Evolutionary conservation across 2,113 vertebrate species (phyloP), one percentile per base, ranked within the genome.

Genomic region (Seriola dumerili): DNA sequence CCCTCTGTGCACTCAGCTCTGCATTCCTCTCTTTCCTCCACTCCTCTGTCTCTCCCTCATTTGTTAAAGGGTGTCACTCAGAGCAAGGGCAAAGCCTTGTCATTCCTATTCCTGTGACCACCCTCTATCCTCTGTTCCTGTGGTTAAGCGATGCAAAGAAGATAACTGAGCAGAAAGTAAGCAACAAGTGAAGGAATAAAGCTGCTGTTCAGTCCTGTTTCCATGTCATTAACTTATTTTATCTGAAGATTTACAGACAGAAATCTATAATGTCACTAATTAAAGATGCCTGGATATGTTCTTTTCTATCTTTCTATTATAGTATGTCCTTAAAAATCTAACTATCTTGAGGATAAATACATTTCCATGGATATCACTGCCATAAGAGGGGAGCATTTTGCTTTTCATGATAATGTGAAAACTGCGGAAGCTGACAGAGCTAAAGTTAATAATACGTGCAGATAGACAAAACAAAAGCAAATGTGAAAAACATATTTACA

Each of bases 61-160:
- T 91, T 88, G 71, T 86, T 88, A 85, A 84, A 89, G 79, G 78
- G 66, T 90, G 78, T 85, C 83, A 85, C 80, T 72, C 50, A 85
- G 76, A 64, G 68, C 84, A 93, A 92, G 92, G 90, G 83, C 87
- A 90, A 91, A 92, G 75, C 40, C 85, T 72, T 48, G 46, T 44
- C 48, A 67, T 85, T 72, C 48, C 78, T 63, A 6, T 72, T 76
- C 40, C 16, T 76, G 46, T 46, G 71, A 62, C 72, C 81, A 80
- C 55, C 36, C 55, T 65, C 55, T 57, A 58, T 80, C 46, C n/a
- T 76, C 38, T 25, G 3, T 54, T 64, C 32, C 14, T 17, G 16
- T 73, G 50, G 61, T 55, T 64, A 55, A n/a, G 14, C 4, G 1
- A 69, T 14, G 16, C 29, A 62, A 68, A 72, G 36, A 63, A 4